Percentiles rank a stretch among this genome's conserved stretches.
These are phyloP conservation scores for Antennarius maculatus DNA, from an alignment of 2,797 vertebrate genomes.

Conservation along the genomic window DNA sequence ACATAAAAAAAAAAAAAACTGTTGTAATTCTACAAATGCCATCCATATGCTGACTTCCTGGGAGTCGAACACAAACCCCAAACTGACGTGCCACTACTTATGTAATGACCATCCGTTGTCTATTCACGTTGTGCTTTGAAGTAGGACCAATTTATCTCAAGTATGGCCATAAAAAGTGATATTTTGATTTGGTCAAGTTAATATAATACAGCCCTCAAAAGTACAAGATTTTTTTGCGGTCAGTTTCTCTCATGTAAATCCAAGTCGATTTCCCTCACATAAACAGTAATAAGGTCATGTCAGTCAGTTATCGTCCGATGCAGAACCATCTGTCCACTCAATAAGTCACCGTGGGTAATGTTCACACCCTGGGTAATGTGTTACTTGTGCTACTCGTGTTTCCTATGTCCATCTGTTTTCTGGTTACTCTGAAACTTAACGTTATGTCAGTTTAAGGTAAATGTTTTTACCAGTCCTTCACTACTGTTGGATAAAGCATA, in stretches of 20 bases:
- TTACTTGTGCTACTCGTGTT: background rate
- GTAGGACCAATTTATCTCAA: constrained; percentile 3
- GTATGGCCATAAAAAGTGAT: constrained; percentile 9
- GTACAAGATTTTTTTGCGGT: constrained; percentile 2
- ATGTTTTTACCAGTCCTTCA: too few relatives aligned
- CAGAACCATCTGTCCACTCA: constrained; percentile 43
- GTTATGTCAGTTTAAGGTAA: too few relatives aligned
- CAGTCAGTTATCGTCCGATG: constrained; percentile 24
- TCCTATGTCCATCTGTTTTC: background rate
- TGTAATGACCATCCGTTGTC: constrained; percentile 9
- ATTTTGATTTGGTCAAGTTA: constrained; percentile 22
- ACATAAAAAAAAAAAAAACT: constrained; percentile 27
- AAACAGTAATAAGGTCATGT: constrained; percentile 35
- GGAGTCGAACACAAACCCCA: background rate
- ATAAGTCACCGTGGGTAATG: constrained; percentile 3
- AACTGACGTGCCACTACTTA: constrained; percentile 41
- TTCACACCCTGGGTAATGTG: constrained; percentile 2
- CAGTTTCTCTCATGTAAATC: constrained; percentile 41
- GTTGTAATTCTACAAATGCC: constrained; percentile 21
- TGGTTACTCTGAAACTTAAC: too few relatives aligned
- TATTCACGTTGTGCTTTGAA: constrained; percentile 27
- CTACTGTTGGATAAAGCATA: background rate
- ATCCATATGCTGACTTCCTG: constrained; percentile 28
- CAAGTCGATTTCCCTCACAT: constrained; percentile 34
- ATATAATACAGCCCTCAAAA: constrained; percentile 2